Evolutionary conservation across 53 echinoderm and acorn worm species (phyloP), one percentile per base, ranked within the genome.

Genomic region (Holothuria scabra): DNA sequence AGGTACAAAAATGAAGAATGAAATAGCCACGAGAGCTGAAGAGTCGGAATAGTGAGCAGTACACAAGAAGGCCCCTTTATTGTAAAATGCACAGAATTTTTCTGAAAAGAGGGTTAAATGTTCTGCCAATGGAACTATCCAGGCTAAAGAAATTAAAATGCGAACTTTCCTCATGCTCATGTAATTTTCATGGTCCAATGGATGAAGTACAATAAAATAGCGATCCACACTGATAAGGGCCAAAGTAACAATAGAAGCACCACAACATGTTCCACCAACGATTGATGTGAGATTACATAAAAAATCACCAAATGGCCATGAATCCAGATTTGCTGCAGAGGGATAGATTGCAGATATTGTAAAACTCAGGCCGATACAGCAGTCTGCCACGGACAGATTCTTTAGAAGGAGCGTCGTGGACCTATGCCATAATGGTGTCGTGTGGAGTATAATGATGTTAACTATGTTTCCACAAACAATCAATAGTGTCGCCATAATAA

Each of bases 261-360:
- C 66, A 19, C 85, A 85, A 24, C 70, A 85, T 7, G 57, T 66
- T 21, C 58, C 71, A 4, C 85, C 85, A 12, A 85, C 26, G 60
- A 71, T 75, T 3, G 85, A 70, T 18, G 60, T 74, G 4, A 58
- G 10, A 0, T 55, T 58, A 37, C 85, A 85, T 46, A 85, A 22
- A n/a, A 59, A 28, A 21, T 58, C 61, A 5, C 85, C 75, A 44
- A 75, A 85, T 21, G 85, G 85, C 85, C 85, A 85, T 14, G 58
- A 30, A 0, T 34, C 35, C 58, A 85, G 60, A 22, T 85, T 75
- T 16, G 59, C 61, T 1, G 61, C 66, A 1, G 74, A 60, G 1
- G 85, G 85, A 69, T 84, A 84, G 8, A 85, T 75, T 22, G 85
- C 85, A 20, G 75, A 59, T 19, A 70, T 25, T 14, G 72, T 85